Base-by-base conservation (phyloP, 2,888 invertebrate species). In the Ryuthela nishihirai region DNA sequence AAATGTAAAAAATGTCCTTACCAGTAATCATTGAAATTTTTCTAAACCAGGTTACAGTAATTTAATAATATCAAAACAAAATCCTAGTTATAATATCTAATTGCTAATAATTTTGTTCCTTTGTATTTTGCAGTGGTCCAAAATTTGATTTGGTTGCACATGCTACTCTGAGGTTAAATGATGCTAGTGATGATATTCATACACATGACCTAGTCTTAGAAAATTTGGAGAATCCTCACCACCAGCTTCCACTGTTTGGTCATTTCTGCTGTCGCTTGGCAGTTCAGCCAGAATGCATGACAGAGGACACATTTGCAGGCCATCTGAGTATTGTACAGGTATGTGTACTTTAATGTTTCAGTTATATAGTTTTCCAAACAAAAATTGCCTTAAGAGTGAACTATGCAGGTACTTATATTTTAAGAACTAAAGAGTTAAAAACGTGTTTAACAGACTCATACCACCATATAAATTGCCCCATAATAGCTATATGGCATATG, bases 221-320 rank as follows among this genome's bases (percentile, higher is more conserved):
- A 67, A 75, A 72, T 67, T 18, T 36, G 38, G 52, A 45, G 39
- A 43, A 52, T 17, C 41, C 49, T 24, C 49, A 44, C 18, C 44
- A 42, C 21, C 60, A 60, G 25, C 69, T 83, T 65, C 83, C 83
- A 15, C 72, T 83, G 53, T 83, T 83, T 68, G 83, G 82, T 1
- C 81, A 82, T 71, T 82, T 82, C 69, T 83, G 83, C 69, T 82
- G 82, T 71, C 80, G 82, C 34, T 72, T 83, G 39, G 82, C 82
- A 4, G 80, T 81, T 25, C 79, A 80, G 65, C 83, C 83, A 1
- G 77, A 80, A 64, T 81, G 73, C 64, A 65, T 74, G 20, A 46
- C 24, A 4, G 53, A 54, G 24, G 65, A 65, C 5, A 24, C 76
- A 64, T 73, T 79, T 45, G 73, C 76, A 36, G 77, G 79, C 68